These are phyloP conservation scores for Psilopsiagon aymara DNA, from an alignment of 2,113 vertebrate genomes.

Conservation along the genomic window DNA sequence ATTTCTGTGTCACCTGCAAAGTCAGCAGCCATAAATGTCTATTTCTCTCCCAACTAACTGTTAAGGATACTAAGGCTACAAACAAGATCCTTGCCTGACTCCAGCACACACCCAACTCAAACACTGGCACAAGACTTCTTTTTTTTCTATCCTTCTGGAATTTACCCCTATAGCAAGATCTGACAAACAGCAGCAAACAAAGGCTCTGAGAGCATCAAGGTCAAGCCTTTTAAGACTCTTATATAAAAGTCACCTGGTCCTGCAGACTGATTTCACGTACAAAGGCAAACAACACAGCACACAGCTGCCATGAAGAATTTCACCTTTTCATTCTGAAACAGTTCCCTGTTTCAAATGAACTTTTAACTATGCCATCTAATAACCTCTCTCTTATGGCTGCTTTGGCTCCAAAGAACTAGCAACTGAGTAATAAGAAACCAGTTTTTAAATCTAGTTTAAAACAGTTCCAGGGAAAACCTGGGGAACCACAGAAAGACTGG, in stretches of 20 bases:
- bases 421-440: background rate
- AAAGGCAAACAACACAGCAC: background rate
- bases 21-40: background rate
- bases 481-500: background rate
- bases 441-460: background rate
- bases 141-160: background rate
- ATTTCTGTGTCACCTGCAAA: background rate
- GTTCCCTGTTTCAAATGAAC: background rate
- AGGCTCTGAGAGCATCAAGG: constrained; percentile 1
- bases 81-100: background rate
- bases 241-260: constrained; percentile 43
- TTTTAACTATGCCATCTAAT: background rate
- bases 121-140: background rate
- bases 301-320: background rate
- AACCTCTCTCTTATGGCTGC: background rate
- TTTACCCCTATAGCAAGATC: background rate
- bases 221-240: constrained; percentile 50
- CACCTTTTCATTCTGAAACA: background rate
- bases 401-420: background rate
- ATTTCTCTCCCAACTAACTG: background rate
- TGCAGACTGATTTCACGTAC: background rate
- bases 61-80: background rate
- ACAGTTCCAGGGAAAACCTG: background rate
- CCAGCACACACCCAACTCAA: background rate
- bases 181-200: background rate